Evolutionary conservation across 2,888 invertebrate species (phyloP), one percentile per base, ranked within the genome.

Genomic region (Drosophila anomelani): DNA sequence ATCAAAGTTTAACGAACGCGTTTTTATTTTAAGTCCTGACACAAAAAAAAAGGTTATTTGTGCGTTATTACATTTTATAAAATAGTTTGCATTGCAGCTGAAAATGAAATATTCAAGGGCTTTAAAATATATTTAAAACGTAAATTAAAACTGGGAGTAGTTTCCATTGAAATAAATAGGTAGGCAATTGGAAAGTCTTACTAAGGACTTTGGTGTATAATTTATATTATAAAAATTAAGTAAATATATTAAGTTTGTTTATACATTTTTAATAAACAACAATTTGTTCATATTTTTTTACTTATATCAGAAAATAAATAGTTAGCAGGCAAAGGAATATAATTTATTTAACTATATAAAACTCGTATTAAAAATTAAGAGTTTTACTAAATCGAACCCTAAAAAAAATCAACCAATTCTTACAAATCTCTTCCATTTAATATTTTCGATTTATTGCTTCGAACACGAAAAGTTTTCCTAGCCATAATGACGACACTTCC

Each of bases 391-490:
- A n/a, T n/a, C 1, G 6, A 17, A 17, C 12, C 12, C 32, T 3
- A n/a, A 12, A 20, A 6, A 39, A 3, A n/a, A 34, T 32, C 9
- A 0, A 12, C 0, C 9, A 12, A 12, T 36, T 36, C 34, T 4
- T 4, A 36, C 36, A 36, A 36, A 12, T 17, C 12, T 49, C 5
- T 38, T 1, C 3, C 9, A 32, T 47, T 34, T 12, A 54, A 20
- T 47, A 47, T 54, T 66, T 67, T 12, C 67, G 39, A 54, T 67
- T 67, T 46, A 67, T 34, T 67, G 68, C 38, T 15, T 13, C 5
- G 39, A 58, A 56, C 53, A 64, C 23, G 46, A 46, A 57, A 64
- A 74, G 20, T 64, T 55, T 66, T 66, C 38, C 53, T 43, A 44
- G 56, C 20, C 51, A 41, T 32, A 38, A 29, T 15, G 29, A 23